phyloP scores from a whole-genome alignment of 2,888 invertebrate species.

The Cancer borealis region DNA sequence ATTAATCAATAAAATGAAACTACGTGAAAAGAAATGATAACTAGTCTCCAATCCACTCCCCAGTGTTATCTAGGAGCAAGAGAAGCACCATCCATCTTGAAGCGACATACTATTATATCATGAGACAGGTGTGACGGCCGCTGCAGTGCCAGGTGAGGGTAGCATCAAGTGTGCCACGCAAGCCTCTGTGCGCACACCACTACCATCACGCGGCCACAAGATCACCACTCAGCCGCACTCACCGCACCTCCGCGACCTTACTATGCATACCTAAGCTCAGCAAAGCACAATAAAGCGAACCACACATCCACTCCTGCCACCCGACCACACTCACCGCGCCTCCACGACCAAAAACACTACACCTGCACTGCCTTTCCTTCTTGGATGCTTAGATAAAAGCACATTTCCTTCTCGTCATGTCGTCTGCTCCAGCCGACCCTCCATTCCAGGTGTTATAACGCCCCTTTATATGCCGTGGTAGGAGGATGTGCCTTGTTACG shows the following conservation, averaged over 20 bases:
- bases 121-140: neutral
- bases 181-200: constrained; percentile 1
- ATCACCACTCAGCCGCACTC: constrained; percentile 2
- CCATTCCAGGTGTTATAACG: neutral
- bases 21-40: neutral
- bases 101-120: neutral
- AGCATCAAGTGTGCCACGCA: neutral
- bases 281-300: constrained; percentile 3
- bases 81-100: neutral
- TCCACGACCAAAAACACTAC: neutral
- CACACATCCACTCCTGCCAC: neutral
- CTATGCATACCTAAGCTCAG: neutral
- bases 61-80: neutral
- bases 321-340: neutral
- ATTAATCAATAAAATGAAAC: too few relatives aligned
- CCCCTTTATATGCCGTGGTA: neutral
- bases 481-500: constrained; percentile 1
- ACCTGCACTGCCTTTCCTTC: neutral
- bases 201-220: neutral
- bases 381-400: neutral
- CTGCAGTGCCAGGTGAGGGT: neutral
- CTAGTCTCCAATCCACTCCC: neutral
- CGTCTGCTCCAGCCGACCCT: neutral
- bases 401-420: neutral
- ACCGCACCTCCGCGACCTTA: neutral